These are phyloP conservation scores for Lepilemur septentrionalis DNA, from an alignment of 2,797 vertebrate genomes.

Conservation along the genomic window DNA sequence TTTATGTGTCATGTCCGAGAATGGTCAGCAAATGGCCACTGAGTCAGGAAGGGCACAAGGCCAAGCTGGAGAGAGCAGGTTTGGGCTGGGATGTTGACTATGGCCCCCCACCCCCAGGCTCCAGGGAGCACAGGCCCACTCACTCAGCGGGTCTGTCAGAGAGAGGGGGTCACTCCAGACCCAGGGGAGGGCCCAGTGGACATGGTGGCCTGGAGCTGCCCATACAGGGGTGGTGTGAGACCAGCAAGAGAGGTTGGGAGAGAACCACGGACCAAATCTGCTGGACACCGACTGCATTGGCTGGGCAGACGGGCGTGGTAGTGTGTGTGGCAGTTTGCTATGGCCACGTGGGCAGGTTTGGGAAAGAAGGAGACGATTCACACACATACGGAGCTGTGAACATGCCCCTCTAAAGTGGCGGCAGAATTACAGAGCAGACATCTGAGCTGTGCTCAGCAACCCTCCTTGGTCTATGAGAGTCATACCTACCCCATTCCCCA, in stretches of 20 bases:
- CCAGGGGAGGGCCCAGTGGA: not conserved
- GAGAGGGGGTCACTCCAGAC: not conserved
- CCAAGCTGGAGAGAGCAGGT: not conserved
- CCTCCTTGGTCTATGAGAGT: not conserved
- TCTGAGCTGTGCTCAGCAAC: not conserved
- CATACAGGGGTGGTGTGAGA: not conserved
- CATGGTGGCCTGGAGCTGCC: not conserved
- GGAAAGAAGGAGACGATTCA: not conserved
- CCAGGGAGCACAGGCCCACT: not conserved
- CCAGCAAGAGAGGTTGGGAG: too few species aligned
- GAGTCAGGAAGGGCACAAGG: not conserved
- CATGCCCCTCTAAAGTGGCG: not conserved
- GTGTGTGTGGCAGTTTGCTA: not conserved
- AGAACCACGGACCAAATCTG: rapidly evolving
- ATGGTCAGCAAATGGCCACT: not conserved
- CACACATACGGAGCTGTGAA: not conserved
- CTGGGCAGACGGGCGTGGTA: rapidly evolving
- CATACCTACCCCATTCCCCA: not conserved
- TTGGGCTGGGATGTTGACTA: not conserved
- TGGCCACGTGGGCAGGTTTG: rapidly evolving
- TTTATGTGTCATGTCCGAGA: not conserved
- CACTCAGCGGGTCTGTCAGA: not conserved
- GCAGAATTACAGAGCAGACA: not conserved
- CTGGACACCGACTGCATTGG: not conserved
- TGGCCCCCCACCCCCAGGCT: not conserved